These are phyloP conservation scores for Orius insidiosus DNA, from an alignment of 1,140 invertebrate species.

Conservation along the genomic window DNA sequence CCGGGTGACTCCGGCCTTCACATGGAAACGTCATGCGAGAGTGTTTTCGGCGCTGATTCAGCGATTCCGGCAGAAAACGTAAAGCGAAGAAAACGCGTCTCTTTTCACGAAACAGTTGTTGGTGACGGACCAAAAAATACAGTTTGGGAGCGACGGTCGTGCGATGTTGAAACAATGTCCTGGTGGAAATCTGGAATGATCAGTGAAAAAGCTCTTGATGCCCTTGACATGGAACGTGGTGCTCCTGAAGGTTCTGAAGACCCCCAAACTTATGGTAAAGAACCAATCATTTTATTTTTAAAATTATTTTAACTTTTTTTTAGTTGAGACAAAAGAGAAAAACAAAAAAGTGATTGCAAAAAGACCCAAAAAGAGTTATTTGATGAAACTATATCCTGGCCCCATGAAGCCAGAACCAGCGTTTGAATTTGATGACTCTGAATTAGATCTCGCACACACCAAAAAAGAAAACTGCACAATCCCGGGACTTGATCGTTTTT, in stretches of 20 bases:
- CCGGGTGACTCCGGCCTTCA: not conserved
- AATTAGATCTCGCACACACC: not conserved
- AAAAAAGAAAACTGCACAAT: too few species aligned
- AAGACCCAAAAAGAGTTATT: not conserved
- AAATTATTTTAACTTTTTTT: too few species aligned
- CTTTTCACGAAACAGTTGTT: conserved; percentile 13
- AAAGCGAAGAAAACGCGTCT: conserved; percentile 9
- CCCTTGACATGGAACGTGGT: conserved; percentile 9
- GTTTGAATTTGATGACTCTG: not conserved
- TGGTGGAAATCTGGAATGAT: conserved; percentile 2
- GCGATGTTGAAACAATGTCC: conserved; percentile 1
- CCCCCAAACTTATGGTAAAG: conserved; percentile 1
- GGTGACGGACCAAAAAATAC: conserved; percentile 5
- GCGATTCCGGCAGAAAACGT: too few species aligned
- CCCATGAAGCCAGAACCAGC: not conserved
- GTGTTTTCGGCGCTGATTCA: too few species aligned
- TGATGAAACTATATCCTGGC: conserved; percentile 1
- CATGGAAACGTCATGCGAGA: too few species aligned
- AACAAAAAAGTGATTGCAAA: too few species aligned
- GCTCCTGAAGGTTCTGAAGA: conserved; percentile 14
- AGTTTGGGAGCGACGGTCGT: conserved; percentile 10
- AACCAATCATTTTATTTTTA: too few species aligned
- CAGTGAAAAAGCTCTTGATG: not conserved
- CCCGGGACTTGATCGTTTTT: too few species aligned
- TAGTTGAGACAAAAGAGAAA: too few species aligned